phyloP scores from a whole-genome alignment of 2,113 vertebrate genomes.

The Tachuris rubrigastra region DNA sequence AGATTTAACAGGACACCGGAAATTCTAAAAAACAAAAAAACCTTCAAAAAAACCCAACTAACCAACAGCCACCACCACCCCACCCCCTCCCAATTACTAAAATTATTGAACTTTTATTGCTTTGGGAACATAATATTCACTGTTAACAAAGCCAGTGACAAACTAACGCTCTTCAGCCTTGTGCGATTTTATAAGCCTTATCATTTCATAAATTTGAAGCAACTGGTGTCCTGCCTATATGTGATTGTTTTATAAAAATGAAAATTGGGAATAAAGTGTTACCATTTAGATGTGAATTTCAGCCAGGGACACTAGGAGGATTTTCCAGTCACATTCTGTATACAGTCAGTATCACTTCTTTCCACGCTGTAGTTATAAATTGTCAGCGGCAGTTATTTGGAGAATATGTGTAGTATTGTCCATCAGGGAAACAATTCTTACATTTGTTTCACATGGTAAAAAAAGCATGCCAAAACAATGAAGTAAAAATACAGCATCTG shows the following conservation, averaged over 20 bases:
- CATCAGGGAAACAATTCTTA: neutral
- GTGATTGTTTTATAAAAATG: neutral
- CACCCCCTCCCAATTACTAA: neutral
- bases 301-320: neutral
- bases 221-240: neutral
- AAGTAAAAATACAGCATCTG: neutral
- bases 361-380: neutral
- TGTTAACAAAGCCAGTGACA: neutral
- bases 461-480: neutral
- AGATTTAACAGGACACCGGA: neutral
- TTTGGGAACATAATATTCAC: neutral
- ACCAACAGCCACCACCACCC: neutral
- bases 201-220: neutral
- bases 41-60: neutral
- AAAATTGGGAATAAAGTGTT: neutral
- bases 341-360: neutral
- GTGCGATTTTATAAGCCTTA: neutral
- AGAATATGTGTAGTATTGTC: neutral
- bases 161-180: neutral
- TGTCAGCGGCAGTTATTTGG: neutral
- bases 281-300: neutral
- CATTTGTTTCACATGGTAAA: neutral
- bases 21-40: neutral
- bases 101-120: neutral
- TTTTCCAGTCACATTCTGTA: neutral